Base-by-base conservation (phyloP, 2,888 invertebrate species). In the Teleiodes luculella region DNA sequence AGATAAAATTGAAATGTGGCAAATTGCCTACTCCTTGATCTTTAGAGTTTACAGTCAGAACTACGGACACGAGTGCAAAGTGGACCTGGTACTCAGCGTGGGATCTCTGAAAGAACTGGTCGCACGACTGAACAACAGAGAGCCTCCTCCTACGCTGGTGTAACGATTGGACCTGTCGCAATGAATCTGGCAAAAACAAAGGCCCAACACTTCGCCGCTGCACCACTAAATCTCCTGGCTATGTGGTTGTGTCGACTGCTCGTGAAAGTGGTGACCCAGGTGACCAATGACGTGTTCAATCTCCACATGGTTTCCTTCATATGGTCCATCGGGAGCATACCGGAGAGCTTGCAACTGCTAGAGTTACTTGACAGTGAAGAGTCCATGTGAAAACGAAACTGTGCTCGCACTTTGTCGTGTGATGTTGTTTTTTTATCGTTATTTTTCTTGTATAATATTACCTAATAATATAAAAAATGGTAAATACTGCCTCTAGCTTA, bases 241-340 rank as follows among this genome's bases (percentile, higher is more conserved):
- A 87, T 89, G 89, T 89, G 87, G 86, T 76, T 88, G 72, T 79
- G 80, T 59, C 74, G 81, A 65, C 66, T 87, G 65, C 62, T 88
- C 48, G 57, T 88, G 57, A 85, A 74, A 63, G 63, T 87, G 54
- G 69, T 86, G 35, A 72, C 76, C 16, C 74, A 83, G 65, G 65
- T 86, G 1, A 70, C 78, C 5, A 77, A 82, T 46, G 74, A 80
- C 57, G 60, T 86, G 28, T 88, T 79, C 65, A 76, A 89, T 57
- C 63, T 90, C 16, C 81, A 86, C 59, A 72, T 72, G 10, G 55
- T 89, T 45, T 78, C 83, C 6, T 74, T 90, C 20, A 76, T 88
- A 30, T 36, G 86, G 31, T 89, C 87, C 0, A 68, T 87, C 20
- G 90, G 90, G 16, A 67, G 74, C 16, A 57, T 89, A 16, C 57